Percentiles rank a stretch among this genome's conserved stretches.
These are phyloP conservation scores for Auanema sp. DNA, from an alignment of 2,888 invertebrate species.

Conservation along the genomic window DNA sequence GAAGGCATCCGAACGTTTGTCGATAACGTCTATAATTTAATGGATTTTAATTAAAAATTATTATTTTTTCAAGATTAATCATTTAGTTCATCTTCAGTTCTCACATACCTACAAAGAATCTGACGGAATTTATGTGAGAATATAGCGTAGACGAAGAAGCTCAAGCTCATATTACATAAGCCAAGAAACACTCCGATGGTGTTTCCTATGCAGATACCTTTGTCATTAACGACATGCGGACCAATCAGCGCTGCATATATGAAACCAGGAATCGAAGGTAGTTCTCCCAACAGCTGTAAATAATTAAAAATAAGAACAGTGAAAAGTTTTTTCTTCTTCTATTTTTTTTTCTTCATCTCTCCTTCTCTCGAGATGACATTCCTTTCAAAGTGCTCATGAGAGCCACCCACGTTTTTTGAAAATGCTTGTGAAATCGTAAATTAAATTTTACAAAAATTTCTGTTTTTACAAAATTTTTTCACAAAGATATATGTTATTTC, in stretches of 20 bases:
- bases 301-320: not conserved
- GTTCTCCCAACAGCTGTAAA: conserved; percentile 51
- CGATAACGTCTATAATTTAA: too few species aligned
- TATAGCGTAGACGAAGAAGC: conserved; percentile 57
- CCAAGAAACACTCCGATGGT: conserved; percentile 53
- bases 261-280: conserved; percentile 55
- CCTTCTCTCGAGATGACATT: not conserved
- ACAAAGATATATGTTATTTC: too few species aligned
- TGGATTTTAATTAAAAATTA: too few species aligned
- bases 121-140: conserved; percentile 56
- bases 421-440: not conserved
- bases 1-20: too few species aligned
- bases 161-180: conserved; percentile 58
- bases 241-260: conserved; percentile 48
- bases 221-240: conserved; percentile 34
- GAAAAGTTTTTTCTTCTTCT: not conserved
- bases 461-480: conserved; percentile 5
- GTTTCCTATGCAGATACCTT: conserved; percentile 36
- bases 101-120: conserved; percentile 45
- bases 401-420: too few species aligned
- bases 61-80: too few species aligned
- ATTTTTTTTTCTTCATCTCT: conserved; percentile 5
- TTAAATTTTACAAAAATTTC: conserved; percentile 6
- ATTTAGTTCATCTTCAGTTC: too few species aligned
- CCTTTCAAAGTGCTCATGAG: not conserved